A percentile compares a stretch with the other conserved stretches of the same genome.
phyloP scores from a whole-genome alignment of 2,797 vertebrate species.

The Ispidina picta region DNA sequence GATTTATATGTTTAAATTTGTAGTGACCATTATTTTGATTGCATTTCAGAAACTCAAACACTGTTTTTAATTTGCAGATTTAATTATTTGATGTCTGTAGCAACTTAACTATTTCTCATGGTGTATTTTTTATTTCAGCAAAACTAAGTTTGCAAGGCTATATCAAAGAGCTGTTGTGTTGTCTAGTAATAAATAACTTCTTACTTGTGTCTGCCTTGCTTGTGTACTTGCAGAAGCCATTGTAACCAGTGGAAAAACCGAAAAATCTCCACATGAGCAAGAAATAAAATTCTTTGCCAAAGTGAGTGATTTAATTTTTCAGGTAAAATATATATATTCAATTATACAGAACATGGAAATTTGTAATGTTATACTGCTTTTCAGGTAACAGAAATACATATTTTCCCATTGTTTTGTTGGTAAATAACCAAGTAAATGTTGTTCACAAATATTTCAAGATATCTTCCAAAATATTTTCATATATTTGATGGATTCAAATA shows the following conservation, averaged over 20 bases:
- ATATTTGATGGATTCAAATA: neutral
- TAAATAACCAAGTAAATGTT: neutral
- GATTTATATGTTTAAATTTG: neutral
- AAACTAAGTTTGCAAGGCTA: neutral
- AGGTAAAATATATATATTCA: neutral
- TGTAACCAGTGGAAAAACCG: constrained; percentile 92
- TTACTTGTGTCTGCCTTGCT: neutral
- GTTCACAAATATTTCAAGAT: neutral
- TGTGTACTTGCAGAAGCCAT: constrained; percentile 87
- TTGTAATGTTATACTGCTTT: neutral
- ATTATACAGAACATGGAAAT: neutral
- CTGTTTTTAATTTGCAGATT: neutral
- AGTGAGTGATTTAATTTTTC: constrained; percentile 78
- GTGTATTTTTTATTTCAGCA: neutral
- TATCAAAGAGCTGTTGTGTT: neutral
- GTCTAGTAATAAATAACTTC: neutral
- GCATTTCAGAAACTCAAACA: neutral
- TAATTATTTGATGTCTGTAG: neutral
- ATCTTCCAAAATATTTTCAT: neutral
- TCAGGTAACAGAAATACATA: neutral
- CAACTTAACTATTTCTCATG: neutral
- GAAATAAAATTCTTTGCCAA: constrained; percentile 99
- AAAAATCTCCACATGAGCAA: constrained; percentile 94
- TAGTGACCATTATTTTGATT: neutral
- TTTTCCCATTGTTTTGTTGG: neutral